Conservation (phyloP, 2,113 vertebrate species). For the Takifugu flavidus region DNA sequence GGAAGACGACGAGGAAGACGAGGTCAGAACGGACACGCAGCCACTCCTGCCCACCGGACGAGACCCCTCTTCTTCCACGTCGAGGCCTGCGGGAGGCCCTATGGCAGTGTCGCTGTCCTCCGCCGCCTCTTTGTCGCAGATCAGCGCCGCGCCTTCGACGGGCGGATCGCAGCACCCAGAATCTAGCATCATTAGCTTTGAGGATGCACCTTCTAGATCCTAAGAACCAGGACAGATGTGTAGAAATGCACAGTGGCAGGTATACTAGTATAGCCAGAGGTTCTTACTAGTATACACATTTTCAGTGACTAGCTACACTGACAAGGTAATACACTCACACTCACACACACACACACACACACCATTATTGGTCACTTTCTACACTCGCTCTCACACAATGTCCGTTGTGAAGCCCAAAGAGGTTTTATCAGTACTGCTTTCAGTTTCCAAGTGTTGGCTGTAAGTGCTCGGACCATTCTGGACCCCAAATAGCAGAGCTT, state of each 20-base stretch:
- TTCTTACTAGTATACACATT: slow-evolving; percentile 41
- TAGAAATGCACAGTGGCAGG: slow-evolving; percentile 26
- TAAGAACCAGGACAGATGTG: slow-evolving; percentile 64
- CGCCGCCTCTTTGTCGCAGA: slow-evolving; percentile 40
- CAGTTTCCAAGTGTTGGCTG: slow-evolving; percentile 39
- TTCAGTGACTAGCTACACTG: slow-evolving; percentile 33
- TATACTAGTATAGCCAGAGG: slow-evolving; percentile 34
- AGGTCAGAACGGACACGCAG: slow-evolving; percentile 74
- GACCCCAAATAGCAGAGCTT: slow-evolving; percentile 26
- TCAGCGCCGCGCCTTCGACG: slow-evolving; percentile 50
- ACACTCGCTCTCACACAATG: slow-evolving; percentile 20
- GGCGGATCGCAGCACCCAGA: slow-evolving; percentile 69
- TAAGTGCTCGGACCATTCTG: slow-evolving; percentile 30
- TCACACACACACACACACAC: slow-evolving; percentile 18
- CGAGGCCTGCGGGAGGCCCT: slow-evolving; percentile 45
- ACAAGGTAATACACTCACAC: slow-evolving; percentile 19
- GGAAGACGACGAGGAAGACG: slow-evolving; percentile 85
- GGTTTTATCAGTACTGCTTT: slow-evolving; percentile 37
- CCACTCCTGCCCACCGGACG: slow-evolving; percentile 67
- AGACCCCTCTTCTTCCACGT: slow-evolving; percentile 48
- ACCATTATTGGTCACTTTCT: not conserved
- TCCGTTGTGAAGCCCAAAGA: slow-evolving; percentile 25
- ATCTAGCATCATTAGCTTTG: slow-evolving; percentile 91
- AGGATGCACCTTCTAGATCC: slow-evolving; percentile 83
- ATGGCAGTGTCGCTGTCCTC: slow-evolving; percentile 53